Base-by-base conservation (phyloP, 2,888 invertebrate genomes). In the Galeruca laticollis region DNA sequence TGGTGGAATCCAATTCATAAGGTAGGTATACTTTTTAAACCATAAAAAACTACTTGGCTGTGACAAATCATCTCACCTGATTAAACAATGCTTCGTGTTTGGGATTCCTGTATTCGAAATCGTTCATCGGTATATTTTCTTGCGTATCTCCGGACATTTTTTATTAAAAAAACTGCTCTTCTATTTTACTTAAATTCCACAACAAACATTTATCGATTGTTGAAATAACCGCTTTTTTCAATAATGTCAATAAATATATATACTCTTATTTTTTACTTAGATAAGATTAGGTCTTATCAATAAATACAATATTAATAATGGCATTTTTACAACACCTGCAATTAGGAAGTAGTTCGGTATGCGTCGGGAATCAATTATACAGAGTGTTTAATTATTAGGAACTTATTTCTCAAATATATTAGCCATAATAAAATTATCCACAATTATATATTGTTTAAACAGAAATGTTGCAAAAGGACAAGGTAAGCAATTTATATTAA, bases 81-180 rank as follows among this genome's bases (percentile, higher is more conserved):
- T 59, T 59, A 21, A 66, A 66, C 26, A 64, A n/a, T 13, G 26
- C 13, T 10, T 21, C 18, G 15, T 64, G 26, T 31, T 40, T 31
- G 11, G 54, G 20, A 56, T 56, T 54, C 9, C 37, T 56, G 40
- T 64, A 64, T 21, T 26, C 43, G 31, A 63, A 20, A 11, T 63
- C 18, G 15, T 64, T 33, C 35, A 64, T 33, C 10, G 63, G 63
- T 20, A 64, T 56, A 56, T 15, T 43, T 64, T 64, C 63, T 40
- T 20, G 21, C 9, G 10, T 21, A 15, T 37, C 11, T 15, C 35
- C 37, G 2, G 63, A 18, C 63, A 64, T 64, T 52, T 64, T 64
- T 64, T 26, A 54, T 11, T 13, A 3, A 0, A 26, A 35, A 18
- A 56, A 56, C 11, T 31, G 10, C 5, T 15, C 11, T 26, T 26